These are phyloP conservation scores for Autographa gamma DNA, from an alignment of 2,888 invertebrate species.

Conservation along the genomic window DNA sequence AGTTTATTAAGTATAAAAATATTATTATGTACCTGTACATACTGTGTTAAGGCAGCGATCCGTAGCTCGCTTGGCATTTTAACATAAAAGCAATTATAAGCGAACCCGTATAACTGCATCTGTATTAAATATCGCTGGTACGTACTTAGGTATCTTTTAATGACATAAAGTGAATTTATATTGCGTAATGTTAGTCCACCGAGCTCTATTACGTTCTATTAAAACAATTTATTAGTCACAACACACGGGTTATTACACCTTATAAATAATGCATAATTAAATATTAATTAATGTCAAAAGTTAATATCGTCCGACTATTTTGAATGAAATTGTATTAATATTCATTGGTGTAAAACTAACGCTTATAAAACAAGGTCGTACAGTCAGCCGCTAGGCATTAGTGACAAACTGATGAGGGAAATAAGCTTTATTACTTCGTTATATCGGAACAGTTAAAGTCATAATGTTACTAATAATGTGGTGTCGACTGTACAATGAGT, in stretches of 20 bases:
- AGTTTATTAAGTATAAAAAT: neutral
- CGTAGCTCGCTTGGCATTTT: conserved; percentile 5
- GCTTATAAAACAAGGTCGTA: conserved; percentile 4
- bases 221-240: conserved; percentile 51
- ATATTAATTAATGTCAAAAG: conserved; percentile 71
- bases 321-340: conserved; percentile 32
- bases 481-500: conserved; percentile 14
- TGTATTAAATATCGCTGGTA: conserved; percentile 1
- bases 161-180: conserved; percentile 15
- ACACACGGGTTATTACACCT: conserved; percentile 60
- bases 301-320: conserved; percentile 57
- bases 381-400: neutral
- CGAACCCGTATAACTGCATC: neutral
- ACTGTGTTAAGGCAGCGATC: conserved; percentile 1
- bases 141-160: conserved; percentile 1
- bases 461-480: neutral
- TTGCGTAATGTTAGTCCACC: conserved; percentile 25
- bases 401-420: neutral
- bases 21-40: conserved; percentile 6
- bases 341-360: conserved; percentile 31
- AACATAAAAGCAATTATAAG: conserved; percentile 2
- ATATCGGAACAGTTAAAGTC: no score
- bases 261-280: conserved; percentile 58
- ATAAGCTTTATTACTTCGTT: neutral
- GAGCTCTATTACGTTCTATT: conserved; percentile 15